Base-by-base conservation (phyloP, 2,113 vertebrate genomes). In the Percina caprodes region DNA sequence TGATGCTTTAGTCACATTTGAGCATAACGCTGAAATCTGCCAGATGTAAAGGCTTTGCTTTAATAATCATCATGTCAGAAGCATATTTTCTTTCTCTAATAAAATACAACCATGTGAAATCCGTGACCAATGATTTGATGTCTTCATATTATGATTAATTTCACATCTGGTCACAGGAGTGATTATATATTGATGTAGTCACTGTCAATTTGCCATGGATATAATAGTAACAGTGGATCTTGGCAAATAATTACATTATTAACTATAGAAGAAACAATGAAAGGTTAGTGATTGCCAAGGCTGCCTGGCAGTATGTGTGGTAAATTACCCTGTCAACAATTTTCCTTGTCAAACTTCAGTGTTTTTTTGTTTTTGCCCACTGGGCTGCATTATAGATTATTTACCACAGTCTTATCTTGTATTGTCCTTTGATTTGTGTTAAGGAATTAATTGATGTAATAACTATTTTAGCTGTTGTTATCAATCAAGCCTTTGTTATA, bases 61-160 rank as follows among this genome's bases (percentile, higher is more conserved):
- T 46, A 58, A 55, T 18, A 49, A 62, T 83, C 15, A 58, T 69
- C 35, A 52, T 30, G 55, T 79, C 74, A 72, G 51, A 52, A 69
- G 72, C 68, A 71, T 70, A 79, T 86, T 84, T 69, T 71, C 68
- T 68, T 63, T 14, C 60, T 46, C 75, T 87, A 79, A 85, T 90
- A 86, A 86, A 84, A 70, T 59, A 75, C 51, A 83, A 79, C 52
- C 80, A 60, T 76, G 79, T 61, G 68, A 81, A 55, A 83, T 85
- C 86, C 69, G 52, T 88, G 88, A 90, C 86, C 74, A 91, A 90
- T 85, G 80, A 88, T 75, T 83, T 84, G 84, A 80, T 83, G 86
- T 92, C 85, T 89, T 83, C 51, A 92, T 90, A 90, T 88, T 80
- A 88, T 91, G 92, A 94, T 84, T 90, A 77, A 93, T 94, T 93